A percentile compares a stretch with the other conserved stretches of the same genome.
Conservation (phyloP, 2,888 invertebrate species). For the Acronicta psi region DNA sequence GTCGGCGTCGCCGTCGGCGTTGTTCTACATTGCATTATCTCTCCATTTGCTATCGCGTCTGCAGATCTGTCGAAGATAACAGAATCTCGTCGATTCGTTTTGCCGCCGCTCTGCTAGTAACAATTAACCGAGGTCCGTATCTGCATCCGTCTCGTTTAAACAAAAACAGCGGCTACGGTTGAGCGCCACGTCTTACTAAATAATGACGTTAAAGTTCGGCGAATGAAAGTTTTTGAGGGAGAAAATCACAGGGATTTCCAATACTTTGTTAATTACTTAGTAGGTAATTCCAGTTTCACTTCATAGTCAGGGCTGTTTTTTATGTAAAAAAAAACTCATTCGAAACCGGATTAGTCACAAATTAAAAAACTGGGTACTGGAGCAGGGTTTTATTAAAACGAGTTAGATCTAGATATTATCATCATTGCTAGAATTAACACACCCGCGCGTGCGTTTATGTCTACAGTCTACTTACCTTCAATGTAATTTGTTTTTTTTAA, state of each 20-base stretch:
- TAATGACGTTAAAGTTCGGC: slow-evolving; percentile 2
- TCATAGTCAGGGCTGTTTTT: neutral
- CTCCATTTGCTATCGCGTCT: slow-evolving; percentile 27
- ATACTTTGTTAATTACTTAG: slow-evolving; percentile 1
- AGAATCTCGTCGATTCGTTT: slow-evolving; percentile 45
- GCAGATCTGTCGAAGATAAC: slow-evolving; percentile 48
- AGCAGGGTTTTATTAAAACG: no score
- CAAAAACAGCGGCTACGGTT: slow-evolving; percentile 32
- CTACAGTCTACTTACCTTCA: no score
- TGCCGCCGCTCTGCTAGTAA: slow-evolving; percentile 46
- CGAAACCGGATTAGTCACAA: no score
- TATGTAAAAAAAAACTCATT: no score
- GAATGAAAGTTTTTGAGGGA: slow-evolving; percentile 13
- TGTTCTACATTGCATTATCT: neutral
- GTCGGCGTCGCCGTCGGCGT: no score
- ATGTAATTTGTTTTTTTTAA: no score
- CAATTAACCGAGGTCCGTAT: slow-evolving; percentile 52
- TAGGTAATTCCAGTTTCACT: slow-evolving; percentile 1
- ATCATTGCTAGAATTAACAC: no score
- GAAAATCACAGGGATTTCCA: neutral
- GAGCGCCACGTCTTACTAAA: slow-evolving; percentile 10
- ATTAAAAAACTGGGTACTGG: no score
- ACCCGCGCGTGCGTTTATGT: no score
- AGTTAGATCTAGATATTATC: no score
- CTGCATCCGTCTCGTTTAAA: slow-evolving; percentile 54